Percentiles rank a stretch among this genome's conserved stretches.
Evolutionary conservation across 2,797 vertebrate genomes (phyloP).

Genomic region (Poeciliopsis infans): DNA sequence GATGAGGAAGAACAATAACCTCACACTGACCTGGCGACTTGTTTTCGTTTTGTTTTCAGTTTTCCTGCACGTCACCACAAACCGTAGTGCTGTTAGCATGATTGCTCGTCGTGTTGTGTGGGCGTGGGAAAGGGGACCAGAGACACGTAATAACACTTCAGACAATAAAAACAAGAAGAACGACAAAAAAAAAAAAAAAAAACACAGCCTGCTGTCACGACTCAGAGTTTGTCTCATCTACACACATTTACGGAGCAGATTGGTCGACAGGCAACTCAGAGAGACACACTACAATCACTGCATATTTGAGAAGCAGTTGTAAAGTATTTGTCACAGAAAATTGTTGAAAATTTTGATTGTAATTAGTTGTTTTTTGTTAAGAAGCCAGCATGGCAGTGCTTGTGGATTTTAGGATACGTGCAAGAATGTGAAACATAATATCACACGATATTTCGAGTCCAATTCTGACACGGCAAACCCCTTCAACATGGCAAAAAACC

Average conservation of each 20-base stretch:
- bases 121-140: not conserved
- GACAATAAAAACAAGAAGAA: constrained; percentile 45
- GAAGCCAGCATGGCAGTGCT: constrained; percentile 73
- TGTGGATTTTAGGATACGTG: constrained; percentile 55
- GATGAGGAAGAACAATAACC: constrained; percentile 68
- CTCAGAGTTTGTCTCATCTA: constrained; percentile 63
- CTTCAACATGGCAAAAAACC: constrained; percentile 51
- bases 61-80: constrained; percentile 66
- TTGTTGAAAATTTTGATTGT: constrained; percentile 42
- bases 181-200: not conserved
- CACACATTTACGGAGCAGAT: constrained; percentile 59
- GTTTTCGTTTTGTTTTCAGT: constrained; percentile 6
- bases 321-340: constrained; percentile 69
- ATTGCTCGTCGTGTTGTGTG: constrained; percentile 59
- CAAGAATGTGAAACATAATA: constrained; percentile 46
- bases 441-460: constrained; percentile 55
- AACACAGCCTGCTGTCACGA: constrained; percentile 58
- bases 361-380: constrained; percentile 18
- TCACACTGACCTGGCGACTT: constrained; percentile 67
- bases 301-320: constrained; percentile 64
- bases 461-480: constrained; percentile 56
- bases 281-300: constrained; percentile 68
- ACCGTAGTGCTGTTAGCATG: constrained; percentile 68
- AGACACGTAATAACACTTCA: constrained; percentile 65
- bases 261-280: constrained; percentile 57